Conservation (phyloP, 1,140 invertebrate genomes). For the Bursaphelenchus mucronatus region DNA sequence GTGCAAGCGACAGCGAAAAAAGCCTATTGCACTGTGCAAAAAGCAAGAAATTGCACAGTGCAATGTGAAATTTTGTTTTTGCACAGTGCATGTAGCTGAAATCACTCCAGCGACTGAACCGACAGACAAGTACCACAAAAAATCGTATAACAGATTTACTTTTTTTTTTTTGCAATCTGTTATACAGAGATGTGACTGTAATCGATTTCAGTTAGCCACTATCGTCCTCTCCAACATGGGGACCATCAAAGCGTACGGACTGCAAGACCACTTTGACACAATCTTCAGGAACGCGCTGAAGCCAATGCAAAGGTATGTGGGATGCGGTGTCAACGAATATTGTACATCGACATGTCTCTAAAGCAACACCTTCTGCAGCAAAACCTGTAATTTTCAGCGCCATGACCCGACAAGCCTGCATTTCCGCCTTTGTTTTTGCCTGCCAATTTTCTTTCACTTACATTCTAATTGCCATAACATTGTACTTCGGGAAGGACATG, state of each 20-base stretch:
- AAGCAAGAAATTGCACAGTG: no score
- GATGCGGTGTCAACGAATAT: no score
- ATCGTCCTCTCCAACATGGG: conserved; percentile 58
- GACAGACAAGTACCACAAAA: no score
- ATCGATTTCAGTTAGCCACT: conserved; percentile 46
- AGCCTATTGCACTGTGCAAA: no score
- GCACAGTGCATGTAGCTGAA: no score
- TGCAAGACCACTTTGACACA: conserved; percentile 51
- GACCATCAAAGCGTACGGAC: conserved; percentile 56
- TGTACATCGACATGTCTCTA: neutral
- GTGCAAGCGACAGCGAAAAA: no score
- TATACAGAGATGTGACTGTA: no score
- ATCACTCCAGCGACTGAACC: no score
- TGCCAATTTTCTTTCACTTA: conserved; percentile 57
- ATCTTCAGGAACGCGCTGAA: conserved; percentile 52
- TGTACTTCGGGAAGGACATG: conserved; percentile 51
- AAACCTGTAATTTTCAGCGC: conserved; percentile 40
- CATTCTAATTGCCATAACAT: conserved; percentile 56
- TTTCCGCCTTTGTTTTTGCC: conserved; percentile 58
- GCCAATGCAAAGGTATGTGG: conserved; percentile 45
- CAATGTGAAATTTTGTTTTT: no score
- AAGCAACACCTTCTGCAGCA: neutral
- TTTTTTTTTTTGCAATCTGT: no score
- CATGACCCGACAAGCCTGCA: conserved; percentile 50
- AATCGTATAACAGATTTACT: no score